Conservation (phyloP, 2,113 vertebrate species). For the Nycticorax nycticorax region DNA sequence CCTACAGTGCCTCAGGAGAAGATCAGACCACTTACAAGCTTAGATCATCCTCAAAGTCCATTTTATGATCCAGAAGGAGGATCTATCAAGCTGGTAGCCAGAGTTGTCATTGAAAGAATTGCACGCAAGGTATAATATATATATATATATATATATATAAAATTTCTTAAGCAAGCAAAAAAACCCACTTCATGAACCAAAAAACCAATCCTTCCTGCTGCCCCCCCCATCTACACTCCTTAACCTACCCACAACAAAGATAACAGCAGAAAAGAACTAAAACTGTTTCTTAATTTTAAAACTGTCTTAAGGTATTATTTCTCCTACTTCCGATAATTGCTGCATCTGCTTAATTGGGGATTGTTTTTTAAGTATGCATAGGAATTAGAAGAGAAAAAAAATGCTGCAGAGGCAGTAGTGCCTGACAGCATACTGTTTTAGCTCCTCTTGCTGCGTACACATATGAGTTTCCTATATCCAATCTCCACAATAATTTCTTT, state of each 20-base stretch:
- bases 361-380: background rate
- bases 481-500: conserved; percentile 40
- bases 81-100: conserved; percentile 91
- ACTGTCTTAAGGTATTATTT: background rate
- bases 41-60: conserved; percentile 97
- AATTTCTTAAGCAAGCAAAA: background rate
- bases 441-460: background rate
- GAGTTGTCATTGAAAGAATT: conserved; percentile 93
- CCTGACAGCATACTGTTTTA: background rate
- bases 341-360: background rate
- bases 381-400: background rate
- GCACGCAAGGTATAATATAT: conserved; percentile 88
- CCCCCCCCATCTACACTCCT: background rate
- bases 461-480: background rate
- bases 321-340: background rate
- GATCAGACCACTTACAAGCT: conserved; percentile 93
- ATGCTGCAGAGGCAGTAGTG: background rate
- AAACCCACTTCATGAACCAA: background rate
- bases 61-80: conserved; percentile 98
- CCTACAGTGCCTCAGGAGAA: conserved; percentile 88
- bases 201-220: background rate
- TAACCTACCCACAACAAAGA: background rate
- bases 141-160: background rate
- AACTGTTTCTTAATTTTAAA: background rate
- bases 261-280: background rate